Evolutionary conservation across 2,888 invertebrate species (phyloP).

Genomic region (Ophonus ardosiacus): DNA sequence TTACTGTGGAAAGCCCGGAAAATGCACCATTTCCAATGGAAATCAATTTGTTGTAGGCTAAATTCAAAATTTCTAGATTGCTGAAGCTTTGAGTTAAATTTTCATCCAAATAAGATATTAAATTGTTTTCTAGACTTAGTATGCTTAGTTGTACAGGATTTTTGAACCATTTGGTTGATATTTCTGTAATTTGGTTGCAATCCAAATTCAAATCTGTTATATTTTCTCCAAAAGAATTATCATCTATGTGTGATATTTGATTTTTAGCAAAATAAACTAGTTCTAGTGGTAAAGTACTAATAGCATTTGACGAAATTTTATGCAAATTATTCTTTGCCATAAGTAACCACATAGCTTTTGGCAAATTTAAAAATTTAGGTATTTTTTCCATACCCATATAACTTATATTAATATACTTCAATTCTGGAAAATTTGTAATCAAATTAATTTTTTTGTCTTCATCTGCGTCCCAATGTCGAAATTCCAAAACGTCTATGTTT

Average conservation of each 20-base stretch:
- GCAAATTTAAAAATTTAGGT: constrained; percentile 38
- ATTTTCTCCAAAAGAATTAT: constrained; percentile 18
- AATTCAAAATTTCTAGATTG: neutral
- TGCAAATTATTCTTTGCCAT: neutral
- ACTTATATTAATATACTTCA: constrained; percentile 27
- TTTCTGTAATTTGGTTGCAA: constrained; percentile 1
- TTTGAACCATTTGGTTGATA: no score
- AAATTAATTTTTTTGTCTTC: neutral
- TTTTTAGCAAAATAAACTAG: neutral
- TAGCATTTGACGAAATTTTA: neutral
- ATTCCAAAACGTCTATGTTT: constrained; percentile 10
- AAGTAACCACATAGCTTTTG: neutral
- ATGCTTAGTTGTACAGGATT: no score
- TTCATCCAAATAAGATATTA: constrained; percentile 8
- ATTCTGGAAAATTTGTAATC: constrained; percentile 24
- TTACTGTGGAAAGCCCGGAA: neutral
- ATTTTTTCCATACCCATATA: neutral
- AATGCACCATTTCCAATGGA: constrained; percentile 47
- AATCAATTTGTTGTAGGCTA: constrained; percentile 12
- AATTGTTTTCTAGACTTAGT: neutral
- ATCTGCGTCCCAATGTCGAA: neutral
- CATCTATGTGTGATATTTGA: constrained; percentile 33
- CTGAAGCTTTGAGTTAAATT: constrained; percentile 15
- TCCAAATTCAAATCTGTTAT: constrained; percentile 26
- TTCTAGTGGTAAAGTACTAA: neutral